Percentiles rank a stretch among this genome's conserved stretches.
phyloP scores from a whole-genome alignment of 2,797 vertebrate genomes.

The Linurgus olivaceus region DNA sequence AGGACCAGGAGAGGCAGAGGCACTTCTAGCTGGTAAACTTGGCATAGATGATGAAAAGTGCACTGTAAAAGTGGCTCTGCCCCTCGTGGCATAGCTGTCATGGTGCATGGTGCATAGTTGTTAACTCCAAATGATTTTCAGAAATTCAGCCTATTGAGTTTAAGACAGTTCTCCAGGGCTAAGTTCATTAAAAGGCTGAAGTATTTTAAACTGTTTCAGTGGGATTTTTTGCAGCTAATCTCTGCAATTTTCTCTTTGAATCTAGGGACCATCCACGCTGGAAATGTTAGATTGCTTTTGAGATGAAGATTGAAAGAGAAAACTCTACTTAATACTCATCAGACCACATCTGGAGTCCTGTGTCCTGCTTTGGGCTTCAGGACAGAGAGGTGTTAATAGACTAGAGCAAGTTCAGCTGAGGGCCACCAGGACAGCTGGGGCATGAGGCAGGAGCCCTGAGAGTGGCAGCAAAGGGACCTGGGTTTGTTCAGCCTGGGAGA shows the following conservation, averaged over 20 bases:
- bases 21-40: not conserved
- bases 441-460: not conserved
- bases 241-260: slow-evolving; percentile 1
- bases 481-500: not conserved
- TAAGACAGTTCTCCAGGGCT: not conserved
- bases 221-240: not conserved
- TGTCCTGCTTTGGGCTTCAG: not conserved
- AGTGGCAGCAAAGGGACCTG: not conserved
- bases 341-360: not conserved
- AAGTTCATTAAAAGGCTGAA: not conserved
- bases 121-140: not conserved
- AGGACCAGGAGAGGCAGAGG: not conserved
- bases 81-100: not conserved
- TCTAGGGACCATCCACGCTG: not conserved
- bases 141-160: not conserved
- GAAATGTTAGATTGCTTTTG: not conserved
- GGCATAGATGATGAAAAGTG: not conserved
- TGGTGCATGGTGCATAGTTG: rapidly evolving
- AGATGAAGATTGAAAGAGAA: not conserved
- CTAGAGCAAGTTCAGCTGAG: not conserved
- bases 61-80: not conserved
- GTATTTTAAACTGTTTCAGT: not conserved
- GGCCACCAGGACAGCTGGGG: not conserved
- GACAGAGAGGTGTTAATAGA: not conserved
- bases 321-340: not conserved